phyloP scores from a whole-genome alignment of 1,140 invertebrate species.

The Chlorops oryzae region DNA sequence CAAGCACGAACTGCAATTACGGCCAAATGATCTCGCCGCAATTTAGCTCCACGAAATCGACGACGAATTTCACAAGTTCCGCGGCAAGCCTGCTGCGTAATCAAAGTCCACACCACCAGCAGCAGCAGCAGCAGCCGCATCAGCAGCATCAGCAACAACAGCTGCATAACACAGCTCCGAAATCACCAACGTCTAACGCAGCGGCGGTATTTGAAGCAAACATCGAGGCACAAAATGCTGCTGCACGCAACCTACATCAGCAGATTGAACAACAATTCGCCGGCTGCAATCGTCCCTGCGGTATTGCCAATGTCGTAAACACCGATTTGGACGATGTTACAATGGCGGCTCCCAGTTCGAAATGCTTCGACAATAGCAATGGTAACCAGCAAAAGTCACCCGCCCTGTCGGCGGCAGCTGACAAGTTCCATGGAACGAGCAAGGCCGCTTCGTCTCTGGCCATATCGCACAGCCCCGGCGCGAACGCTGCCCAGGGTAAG shows the following conservation, averaged over 20 bases:
- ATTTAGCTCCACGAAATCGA: slow-evolving; percentile 18
- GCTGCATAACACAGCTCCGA: background rate
- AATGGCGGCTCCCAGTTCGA: slow-evolving; percentile 33
- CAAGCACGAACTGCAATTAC: slow-evolving; percentile 1
- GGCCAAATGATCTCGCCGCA: slow-evolving; percentile 18
- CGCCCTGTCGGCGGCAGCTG: too few species aligned
- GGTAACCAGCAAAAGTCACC: too few species aligned
- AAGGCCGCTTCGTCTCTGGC: too few species aligned
- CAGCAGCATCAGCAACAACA: slow-evolving; percentile 9
- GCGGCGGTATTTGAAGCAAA: background rate
- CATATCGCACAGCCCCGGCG: slow-evolving; percentile 9
- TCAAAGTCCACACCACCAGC: background rate
- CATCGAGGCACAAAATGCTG: background rate
- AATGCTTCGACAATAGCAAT: too few species aligned
- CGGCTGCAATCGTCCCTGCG: slow-evolving; percentile 27
- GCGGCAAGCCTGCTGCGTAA: background rate
- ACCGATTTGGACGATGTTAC: slow-evolving; percentile 21
- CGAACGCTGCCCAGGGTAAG: slow-evolving; percentile 20
- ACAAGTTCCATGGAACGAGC: too few species aligned
- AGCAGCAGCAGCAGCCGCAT: slow-evolving; percentile 16
- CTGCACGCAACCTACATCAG: slow-evolving; percentile 27
- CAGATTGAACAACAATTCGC: slow-evolving; percentile 43
- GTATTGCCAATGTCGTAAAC: too few species aligned
- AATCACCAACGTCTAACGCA: background rate
- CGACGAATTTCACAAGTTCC: slow-evolving; percentile 26